A percentile compares a stretch with the other conserved stretches of the same genome.
phyloP scores from a whole-genome alignment of 2,113 vertebrate genomes.

The Brachyhypopomus occidentalis region DNA sequence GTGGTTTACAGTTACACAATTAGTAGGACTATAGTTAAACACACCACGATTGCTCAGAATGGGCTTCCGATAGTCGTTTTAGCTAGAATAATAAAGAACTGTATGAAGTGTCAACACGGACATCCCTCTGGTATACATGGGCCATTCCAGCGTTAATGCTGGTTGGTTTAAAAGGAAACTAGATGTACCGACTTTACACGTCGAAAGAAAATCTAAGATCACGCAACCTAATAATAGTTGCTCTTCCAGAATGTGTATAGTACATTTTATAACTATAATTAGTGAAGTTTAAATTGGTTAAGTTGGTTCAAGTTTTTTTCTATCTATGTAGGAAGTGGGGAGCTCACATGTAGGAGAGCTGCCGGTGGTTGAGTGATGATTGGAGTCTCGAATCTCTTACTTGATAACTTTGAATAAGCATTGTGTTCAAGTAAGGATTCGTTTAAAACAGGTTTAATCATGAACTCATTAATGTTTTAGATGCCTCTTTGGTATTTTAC shows the following conservation, averaged over 20 bases:
- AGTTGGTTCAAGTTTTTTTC: too few species aligned
- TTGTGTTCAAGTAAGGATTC: too few species aligned
- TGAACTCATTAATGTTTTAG: too few species aligned
- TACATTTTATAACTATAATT: not conserved
- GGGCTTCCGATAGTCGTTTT: too few species aligned
- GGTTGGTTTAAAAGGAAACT: conserved; percentile 30
- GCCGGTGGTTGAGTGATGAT: too few species aligned
- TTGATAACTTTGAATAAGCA: too few species aligned
- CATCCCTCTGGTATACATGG: conserved; percentile 22
- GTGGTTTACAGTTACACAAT: not conserved
- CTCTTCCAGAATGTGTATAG: not conserved
- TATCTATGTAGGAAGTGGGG: too few species aligned
- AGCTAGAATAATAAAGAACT: not conserved
- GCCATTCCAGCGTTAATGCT: conserved; percentile 34
- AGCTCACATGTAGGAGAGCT: too few species aligned
- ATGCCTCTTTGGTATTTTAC: too few species aligned
- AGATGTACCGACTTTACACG: conserved; percentile 19
- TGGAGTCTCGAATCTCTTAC: too few species aligned
- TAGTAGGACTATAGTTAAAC: not conserved
- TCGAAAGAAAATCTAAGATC: not conserved
- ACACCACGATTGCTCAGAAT: rapidly evolving
- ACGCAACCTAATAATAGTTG: not conserved
- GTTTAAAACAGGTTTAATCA: too few species aligned
- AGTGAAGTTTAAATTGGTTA: too few species aligned
- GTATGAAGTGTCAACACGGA: rapidly evolving